Evolutionary conservation across 2,113 vertebrate species (phyloP).

Genomic region (Trogon surrucura): DNA sequence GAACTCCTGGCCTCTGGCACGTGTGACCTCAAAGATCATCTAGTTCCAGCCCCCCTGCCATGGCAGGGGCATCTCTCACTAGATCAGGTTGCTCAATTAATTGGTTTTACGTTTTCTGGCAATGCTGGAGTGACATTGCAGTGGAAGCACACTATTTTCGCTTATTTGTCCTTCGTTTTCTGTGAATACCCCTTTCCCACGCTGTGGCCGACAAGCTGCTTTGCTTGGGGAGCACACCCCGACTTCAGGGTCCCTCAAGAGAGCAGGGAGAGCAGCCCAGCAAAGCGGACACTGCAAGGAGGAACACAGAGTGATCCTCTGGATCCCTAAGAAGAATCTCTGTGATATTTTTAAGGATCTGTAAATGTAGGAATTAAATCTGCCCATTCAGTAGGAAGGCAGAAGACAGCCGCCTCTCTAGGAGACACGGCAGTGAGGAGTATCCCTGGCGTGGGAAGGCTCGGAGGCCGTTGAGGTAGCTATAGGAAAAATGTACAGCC

Average conservation of each 20-base stretch:
- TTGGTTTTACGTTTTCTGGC: background rate
- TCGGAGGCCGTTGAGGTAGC: background rate
- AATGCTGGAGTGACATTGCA: background rate
- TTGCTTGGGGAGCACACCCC: background rate
- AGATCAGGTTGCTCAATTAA: too few species aligned
- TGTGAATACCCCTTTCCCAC: background rate
- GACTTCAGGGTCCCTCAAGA: background rate
- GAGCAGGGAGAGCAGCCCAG: background rate
- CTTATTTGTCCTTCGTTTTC: background rate
- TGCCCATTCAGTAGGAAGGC: background rate
- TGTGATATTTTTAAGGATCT: background rate
- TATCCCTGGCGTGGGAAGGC: background rate
- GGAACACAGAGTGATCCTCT: background rate
- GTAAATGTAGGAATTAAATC: background rate
- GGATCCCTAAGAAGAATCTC: background rate
- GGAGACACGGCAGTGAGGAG: background rate
- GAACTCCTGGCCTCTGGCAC: background rate
- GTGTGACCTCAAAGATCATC: too few species aligned
- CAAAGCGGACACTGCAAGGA: background rate
- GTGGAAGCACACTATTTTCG: background rate
- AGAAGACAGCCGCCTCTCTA: background rate
- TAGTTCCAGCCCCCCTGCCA: too few species aligned
- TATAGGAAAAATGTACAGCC: background rate
- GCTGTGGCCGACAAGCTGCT: background rate
- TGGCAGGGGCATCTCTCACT: too few species aligned